Conservation (phyloP, 2,888 invertebrate genomes). For the Dione vanillae region DNA sequence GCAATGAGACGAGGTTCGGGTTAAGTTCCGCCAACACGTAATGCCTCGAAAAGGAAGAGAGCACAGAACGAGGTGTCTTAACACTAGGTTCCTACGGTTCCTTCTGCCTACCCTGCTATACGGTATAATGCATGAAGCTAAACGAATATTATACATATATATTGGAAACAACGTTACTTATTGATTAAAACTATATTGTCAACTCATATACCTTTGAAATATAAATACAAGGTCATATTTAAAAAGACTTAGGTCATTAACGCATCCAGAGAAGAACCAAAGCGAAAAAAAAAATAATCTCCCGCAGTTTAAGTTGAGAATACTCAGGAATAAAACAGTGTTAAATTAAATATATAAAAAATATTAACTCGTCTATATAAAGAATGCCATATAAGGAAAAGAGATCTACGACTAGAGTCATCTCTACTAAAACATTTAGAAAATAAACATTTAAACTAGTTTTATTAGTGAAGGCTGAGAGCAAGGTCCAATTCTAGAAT, state of each 20-base stretch:
- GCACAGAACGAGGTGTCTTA: background rate
- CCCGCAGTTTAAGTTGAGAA: too few species aligned
- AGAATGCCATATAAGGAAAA: conserved; percentile 10
- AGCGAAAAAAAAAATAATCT: background rate
- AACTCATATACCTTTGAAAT: too few species aligned
- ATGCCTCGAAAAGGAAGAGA: background rate
- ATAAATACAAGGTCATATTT: too few species aligned
- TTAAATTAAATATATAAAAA: background rate
- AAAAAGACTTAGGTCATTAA: too few species aligned
- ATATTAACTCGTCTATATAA: background rate
- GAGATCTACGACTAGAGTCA: conserved; percentile 13
- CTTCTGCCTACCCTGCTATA: background rate
- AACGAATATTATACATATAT: too few species aligned
- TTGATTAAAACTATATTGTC: too few species aligned
- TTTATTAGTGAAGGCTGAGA: conserved; percentile 31
- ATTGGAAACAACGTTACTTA: too few species aligned
- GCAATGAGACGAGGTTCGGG: background rate
- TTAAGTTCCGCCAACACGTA: background rate
- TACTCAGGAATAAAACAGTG: too few species aligned
- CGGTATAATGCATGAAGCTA: background rate
- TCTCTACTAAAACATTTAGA: conserved; percentile 15
- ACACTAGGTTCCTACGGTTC: background rate
- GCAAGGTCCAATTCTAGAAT: conserved; percentile 36
- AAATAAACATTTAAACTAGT: conserved; percentile 32
- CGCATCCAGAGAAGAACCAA: background rate